Evolutionary conservation across 1,140 invertebrate genomes (phyloP).

Genomic region (Pollicipes pollicipes): DNA sequence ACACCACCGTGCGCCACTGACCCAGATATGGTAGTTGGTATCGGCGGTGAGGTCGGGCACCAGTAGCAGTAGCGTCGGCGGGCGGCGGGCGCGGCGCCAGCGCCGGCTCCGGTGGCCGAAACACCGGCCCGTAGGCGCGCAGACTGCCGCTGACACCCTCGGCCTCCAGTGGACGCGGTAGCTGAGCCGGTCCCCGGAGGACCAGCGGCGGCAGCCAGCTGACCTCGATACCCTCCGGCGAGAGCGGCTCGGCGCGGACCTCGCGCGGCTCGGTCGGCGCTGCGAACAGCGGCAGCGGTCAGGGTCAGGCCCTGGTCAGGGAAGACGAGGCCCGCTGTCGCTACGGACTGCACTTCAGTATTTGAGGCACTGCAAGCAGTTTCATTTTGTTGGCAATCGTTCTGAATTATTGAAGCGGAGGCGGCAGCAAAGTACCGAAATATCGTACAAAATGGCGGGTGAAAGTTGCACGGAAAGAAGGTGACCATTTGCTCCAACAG

Average conservation of each 20-base stretch:
- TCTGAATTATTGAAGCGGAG: no score
- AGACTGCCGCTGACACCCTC: conserved; percentile 22
- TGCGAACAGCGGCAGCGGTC: conserved; percentile 24
- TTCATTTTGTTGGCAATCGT: no score
- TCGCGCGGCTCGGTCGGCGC: conserved; percentile 53
- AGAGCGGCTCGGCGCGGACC: conserved; percentile 42
- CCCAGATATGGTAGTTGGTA: conserved; percentile 5
- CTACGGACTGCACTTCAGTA: no score
- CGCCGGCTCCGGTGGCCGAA: conserved; percentile 29
- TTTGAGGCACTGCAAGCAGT: no score
- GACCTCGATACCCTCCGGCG: conserved; percentile 49
- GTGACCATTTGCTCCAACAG: no score
- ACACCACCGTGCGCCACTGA: conserved; percentile 33
- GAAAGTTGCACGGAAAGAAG: no score
- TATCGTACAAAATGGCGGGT: no score
- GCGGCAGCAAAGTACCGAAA: no score
- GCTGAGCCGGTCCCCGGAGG: conserved; percentile 46
- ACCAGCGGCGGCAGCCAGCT: conserved; percentile 45
- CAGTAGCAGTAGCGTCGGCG: neutral
- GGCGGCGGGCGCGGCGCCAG: neutral
- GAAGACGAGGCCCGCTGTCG: no score
- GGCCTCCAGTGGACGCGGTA: conserved; percentile 61
- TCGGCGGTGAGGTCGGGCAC: neutral
- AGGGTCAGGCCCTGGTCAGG: no score
- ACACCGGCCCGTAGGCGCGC: conserved; percentile 26